These are phyloP conservation scores for Potorous gilbertii DNA, from an alignment of 2,797 vertebrate genomes.

Conservation along the genomic window DNA sequence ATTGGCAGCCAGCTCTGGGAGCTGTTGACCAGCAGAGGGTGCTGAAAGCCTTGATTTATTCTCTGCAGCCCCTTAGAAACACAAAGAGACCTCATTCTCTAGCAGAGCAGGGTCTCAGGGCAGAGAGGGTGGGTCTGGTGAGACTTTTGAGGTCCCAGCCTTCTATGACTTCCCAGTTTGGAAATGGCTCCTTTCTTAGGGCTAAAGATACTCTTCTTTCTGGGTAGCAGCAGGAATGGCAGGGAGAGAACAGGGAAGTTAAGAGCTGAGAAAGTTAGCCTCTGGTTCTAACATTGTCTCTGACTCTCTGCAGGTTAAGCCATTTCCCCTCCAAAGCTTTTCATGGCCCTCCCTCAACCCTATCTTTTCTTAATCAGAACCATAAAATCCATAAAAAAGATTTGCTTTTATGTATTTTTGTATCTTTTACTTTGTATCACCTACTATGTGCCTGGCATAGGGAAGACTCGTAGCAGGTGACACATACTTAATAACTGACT, in stretches of 20 bases:
- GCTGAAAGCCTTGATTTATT: constrained; percentile 65
- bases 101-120: background rate
- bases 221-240: background rate
- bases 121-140: background rate
- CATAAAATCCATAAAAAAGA: background rate
- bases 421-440: background rate
- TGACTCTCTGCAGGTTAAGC: background rate
- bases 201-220: background rate
- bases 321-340: background rate
- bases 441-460: background rate
- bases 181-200: background rate
- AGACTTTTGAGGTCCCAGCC: background rate
- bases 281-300: background rate
- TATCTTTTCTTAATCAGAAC: background rate
- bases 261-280: background rate
- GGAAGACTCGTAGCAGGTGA: background rate
- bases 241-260: background rate
- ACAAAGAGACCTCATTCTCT: background rate
- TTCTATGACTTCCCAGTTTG: background rate
- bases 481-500: background rate
- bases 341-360: background rate
- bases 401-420: background rate
- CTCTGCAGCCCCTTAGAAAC: background rate
- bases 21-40: constrained; percentile 78
- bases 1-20: constrained; percentile 74